Base-by-base conservation (phyloP, 37 sponge, comb jelly and placozoan species). In the Ephydatia muelleri region DNA sequence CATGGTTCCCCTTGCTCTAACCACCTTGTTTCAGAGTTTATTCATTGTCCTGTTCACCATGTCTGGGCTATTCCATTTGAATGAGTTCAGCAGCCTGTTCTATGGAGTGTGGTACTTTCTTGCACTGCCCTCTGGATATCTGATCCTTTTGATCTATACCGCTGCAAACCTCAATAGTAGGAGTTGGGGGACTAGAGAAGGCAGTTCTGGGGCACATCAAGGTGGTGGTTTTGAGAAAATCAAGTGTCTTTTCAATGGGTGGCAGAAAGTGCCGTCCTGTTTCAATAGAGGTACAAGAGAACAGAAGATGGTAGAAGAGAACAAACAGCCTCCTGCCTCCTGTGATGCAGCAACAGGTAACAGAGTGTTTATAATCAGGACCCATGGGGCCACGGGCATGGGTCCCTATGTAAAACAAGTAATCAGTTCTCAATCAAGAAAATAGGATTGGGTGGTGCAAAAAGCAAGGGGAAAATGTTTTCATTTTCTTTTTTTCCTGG, bases 121-220 rank as follows among this genome's bases (percentile, higher is more conserved):
- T 6, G 93, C 86, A 35, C 87, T 96, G 0, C 96, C 96, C 4
- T 90, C 96, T 0, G 97, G 92, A 25, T 96, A 96, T 64, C 76
- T 96, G 37, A 75, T 96, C 38, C 83, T 96, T 23, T 72, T 96
- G 31, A 89, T 96, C 78, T 96, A 96, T 78, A 93, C 97, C 0
- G 83, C 88, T 32, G 94, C 91, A 27, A 96, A 96, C 74, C 85
- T 96, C 12, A 70, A 91, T 77, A 77, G 73, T 57, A 82, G 86
- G 68, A 92, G 93, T 68, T 96, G 97, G 97, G 97, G 97, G 19
- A 96, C 97, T 5, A 69, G 97, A 72, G 97, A 93, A 40, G 85
- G 47, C 12, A 73, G 2, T 33, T 35, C 30, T 2, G 32, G 33
- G 27, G 73, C 6, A 73, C 33, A 5, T 35, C 35, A 36, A 73